Percentiles rank a stretch among this genome's conserved stretches.
These are phyloP conservation scores for Dynastes grantii DNA, from an alignment of 2,888 invertebrate species.

Conservation along the genomic window DNA sequence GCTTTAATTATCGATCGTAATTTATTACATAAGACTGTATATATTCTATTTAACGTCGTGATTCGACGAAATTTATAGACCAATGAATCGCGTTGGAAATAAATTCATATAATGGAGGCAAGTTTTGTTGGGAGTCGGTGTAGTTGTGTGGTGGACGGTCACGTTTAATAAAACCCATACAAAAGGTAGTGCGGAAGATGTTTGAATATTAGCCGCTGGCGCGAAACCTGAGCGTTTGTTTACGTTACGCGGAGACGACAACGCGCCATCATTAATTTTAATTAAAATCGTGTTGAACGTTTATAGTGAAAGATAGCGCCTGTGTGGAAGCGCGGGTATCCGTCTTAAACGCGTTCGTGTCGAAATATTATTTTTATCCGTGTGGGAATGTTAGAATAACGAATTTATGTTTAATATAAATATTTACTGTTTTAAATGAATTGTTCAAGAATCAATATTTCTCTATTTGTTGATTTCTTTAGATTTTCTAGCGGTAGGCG, in stretches of 20 bases:
- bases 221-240: neutral
- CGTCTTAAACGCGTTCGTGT: neutral
- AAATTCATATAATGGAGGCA: constrained; percentile 9
- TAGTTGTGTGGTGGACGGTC: neutral
- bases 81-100: constrained; percentile 19
- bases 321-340: neutral
- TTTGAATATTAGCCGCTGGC: neutral
- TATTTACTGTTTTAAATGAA: no score
- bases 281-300: neutral
- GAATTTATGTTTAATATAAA: no score
- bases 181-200: neutral
- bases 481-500: no score
- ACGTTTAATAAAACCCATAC: constrained; percentile 23
- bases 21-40: constrained; percentile 33
- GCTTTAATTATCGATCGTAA: constrained; percentile 35
- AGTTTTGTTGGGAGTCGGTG: constrained; percentile 1
- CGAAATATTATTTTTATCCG: neutral
- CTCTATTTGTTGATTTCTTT: no score
- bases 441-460: no score
- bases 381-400: no score
- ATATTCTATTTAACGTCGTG: constrained; percentile 37
- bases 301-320: neutral
- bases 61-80: constrained; percentile 15
- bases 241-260: neutral
- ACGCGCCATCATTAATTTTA: constrained; percentile 3